phyloP scores from a whole-genome alignment of 2,113 vertebrate species.

The Corythornis cristatus region DNA sequence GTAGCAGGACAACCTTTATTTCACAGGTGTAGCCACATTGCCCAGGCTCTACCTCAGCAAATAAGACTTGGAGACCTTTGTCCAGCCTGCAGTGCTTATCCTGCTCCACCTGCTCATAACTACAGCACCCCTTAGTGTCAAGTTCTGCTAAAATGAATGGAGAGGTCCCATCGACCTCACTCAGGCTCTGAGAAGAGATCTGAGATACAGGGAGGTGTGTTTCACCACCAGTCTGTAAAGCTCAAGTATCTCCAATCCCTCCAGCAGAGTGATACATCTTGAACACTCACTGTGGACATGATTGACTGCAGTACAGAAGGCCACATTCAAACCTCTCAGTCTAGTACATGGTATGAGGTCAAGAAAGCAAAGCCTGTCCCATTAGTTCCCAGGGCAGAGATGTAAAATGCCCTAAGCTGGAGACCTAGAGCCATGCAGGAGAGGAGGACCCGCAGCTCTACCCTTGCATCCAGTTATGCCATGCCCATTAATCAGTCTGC shows the following conservation, averaged over 20 bases:
- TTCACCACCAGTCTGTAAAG: background rate
- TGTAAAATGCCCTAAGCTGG: background rate
- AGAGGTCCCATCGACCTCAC: background rate
- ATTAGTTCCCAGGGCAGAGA: background rate
- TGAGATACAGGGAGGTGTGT: background rate
- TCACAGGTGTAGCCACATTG: background rate
- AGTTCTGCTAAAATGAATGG: background rate
- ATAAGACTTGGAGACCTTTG: background rate
- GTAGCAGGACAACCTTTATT: background rate
- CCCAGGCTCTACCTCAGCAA: background rate
- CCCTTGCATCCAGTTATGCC: background rate
- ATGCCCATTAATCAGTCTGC: background rate
- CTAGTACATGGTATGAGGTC: background rate
- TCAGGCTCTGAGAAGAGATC: background rate
- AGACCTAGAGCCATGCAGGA: background rate
- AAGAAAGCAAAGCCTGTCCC: background rate
- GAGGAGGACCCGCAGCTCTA: background rate
- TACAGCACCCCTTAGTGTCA: background rate
- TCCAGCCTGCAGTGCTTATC: background rate
- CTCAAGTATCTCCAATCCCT: rapidly evolving
- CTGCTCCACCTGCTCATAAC: rapidly evolving
- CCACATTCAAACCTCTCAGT: background rate
- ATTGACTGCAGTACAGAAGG: background rate
- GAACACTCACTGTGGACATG: rapidly evolving
- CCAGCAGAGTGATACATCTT: background rate